Percentiles rank a stretch among this genome's conserved stretches.
phyloP scores from a whole-genome alignment of 2,888 invertebrate genomes.

The Eupithecia centaureata region DNA sequence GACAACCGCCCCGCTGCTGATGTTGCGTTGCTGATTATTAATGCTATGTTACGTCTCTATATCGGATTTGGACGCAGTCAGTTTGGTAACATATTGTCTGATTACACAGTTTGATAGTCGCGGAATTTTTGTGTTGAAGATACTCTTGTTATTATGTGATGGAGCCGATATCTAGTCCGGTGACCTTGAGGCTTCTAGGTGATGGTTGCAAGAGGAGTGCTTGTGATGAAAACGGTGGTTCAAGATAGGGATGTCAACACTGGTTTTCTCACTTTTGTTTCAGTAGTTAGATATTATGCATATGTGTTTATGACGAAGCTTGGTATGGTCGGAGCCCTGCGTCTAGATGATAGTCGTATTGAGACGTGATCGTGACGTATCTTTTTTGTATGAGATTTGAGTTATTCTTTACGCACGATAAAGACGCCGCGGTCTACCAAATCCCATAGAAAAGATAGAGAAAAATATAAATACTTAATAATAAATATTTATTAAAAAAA shows the following conservation, averaged over 20 bases:
- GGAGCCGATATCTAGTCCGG: background rate
- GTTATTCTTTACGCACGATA: too few species aligned
- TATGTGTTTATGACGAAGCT: background rate
- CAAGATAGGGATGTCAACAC: too few species aligned
- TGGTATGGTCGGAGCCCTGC: background rate
- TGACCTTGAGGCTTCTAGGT: background rate
- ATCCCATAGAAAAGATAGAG: too few species aligned
- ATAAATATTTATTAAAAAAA: too few species aligned
- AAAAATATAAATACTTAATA: too few species aligned
- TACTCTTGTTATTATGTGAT: background rate
- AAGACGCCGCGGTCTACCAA: too few species aligned
- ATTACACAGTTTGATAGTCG: conserved; percentile 2
- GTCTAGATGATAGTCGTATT: too few species aligned
- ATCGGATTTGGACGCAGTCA: conserved; percentile 28
- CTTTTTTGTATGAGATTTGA: too few species aligned
- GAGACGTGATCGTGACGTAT: too few species aligned
- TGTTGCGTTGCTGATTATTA: conserved; percentile 27
- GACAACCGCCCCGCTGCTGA: conserved; percentile 14
- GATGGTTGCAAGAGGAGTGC: background rate
- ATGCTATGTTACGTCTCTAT: conserved; percentile 22
- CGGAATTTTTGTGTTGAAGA: background rate
- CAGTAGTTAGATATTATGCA: too few species aligned
- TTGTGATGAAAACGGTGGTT: background rate
- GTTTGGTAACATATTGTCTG: conserved; percentile 32
- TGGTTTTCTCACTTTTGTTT: too few species aligned